Evolutionary conservation across 2,888 invertebrate genomes (phyloP), one percentile per base, ranked within the genome.

Genomic region (Drosophila parthenogenetica): DNA sequence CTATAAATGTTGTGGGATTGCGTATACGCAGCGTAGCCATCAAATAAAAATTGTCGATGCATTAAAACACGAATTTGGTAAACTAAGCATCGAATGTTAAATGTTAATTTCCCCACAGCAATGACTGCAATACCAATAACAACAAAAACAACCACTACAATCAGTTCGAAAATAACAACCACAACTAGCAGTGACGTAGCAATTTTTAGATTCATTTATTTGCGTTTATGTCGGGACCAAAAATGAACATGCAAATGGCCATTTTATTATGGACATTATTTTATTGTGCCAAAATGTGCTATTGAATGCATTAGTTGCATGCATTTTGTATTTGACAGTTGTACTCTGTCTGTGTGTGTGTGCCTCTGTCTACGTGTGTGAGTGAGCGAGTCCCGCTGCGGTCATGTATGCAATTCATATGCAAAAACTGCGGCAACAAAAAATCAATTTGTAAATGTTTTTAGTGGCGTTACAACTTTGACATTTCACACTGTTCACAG

Each of bases 401-500:
- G 88, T 73, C 80, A 59, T 74, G 64, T 62, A 40, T 58, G 50
- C 66, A 58, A 72, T 82, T 80, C 73, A 82, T 74, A 78, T 76
- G 71, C 70, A 78, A 68, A 73, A 69, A 43, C 19, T 53, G 74
- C 65, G 43, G 68, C 70, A 81, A 73, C 84, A 85, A 84, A 82
- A 83, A 87, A 87, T 87, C 83, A 84, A 84, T 84, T 84, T 84
- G 87, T 85, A 87, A 84, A 83, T 83, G 83, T 83, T 87, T 83
- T 85, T 79, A 73, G 77, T 58, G 62, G 40, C 55, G 57, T 53
- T 66, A 59, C 71, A 84, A 81, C 87, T 79, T 85, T 87, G 82
- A 83, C 85, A 85, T 82, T 82, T 79, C 80, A 73, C 82, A 73
- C 82, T 71, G 60, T 71, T 59, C 75, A 43, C 72, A 69, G 63